These are phyloP conservation scores for Andricus quercusramuli DNA, from an alignment of 2,888 invertebrate species.

Conservation along the genomic window DNA sequence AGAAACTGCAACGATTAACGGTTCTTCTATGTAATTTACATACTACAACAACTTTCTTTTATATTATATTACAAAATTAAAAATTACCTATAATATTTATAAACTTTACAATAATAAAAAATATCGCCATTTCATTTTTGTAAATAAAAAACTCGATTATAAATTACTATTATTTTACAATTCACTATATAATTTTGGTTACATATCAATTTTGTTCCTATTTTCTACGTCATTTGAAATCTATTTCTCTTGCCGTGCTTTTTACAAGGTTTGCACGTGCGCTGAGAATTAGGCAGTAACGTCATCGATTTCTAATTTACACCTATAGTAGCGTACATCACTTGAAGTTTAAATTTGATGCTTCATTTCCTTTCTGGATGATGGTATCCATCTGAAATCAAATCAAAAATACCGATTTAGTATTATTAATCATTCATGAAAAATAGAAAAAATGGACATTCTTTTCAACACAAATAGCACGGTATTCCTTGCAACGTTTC, in stretches of 20 bases:
- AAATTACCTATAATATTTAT: not conserved
- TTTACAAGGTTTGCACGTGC: not conserved
- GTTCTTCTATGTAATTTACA: not conserved
- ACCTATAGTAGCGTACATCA: not conserved
- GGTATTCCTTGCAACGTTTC: not conserved
- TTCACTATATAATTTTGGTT: not conserved
- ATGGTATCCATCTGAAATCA: conserved; percentile 9
- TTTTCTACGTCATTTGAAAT: not conserved
- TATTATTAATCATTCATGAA: not conserved
- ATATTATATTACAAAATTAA: conserved; percentile 35
- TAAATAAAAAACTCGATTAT: not conserved
- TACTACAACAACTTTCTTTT: not conserved
- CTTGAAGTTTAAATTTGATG: conserved; percentile 9
- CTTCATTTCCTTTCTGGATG: not conserved
- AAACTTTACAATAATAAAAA: conserved; percentile 24
- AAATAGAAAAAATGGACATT: not conserved
- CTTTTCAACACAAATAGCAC: not conserved
- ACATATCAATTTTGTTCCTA: conserved; percentile 15
- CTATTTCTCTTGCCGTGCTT: not conserved
- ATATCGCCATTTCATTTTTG: not conserved
- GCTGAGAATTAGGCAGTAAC: not conserved
- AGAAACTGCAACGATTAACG: not conserved
- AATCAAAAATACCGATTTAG: not conserved
- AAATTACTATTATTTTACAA: not conserved
- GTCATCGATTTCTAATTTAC: not conserved